phyloP scores from a whole-genome alignment of 2,113 vertebrate genomes.

The Vulpes lagopus region DNA sequence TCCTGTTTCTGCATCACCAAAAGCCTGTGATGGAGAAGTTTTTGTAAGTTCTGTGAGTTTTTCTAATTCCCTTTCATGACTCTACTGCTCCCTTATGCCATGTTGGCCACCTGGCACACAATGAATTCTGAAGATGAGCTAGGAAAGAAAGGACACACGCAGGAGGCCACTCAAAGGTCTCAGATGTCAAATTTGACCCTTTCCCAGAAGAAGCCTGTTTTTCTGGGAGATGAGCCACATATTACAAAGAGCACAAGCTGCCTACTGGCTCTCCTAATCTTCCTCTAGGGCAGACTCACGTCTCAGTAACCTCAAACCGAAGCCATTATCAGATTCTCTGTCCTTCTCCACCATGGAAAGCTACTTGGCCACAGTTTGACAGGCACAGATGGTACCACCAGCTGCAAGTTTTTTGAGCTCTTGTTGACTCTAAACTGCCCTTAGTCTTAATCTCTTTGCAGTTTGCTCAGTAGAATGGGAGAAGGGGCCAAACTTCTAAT shows the following conservation, averaged over 20 bases:
- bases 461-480: constrained; percentile 50
- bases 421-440: constrained; percentile 70
- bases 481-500: constrained; percentile 29
- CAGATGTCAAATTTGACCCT: constrained; percentile 60
- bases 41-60: background rate
- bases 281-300: constrained; percentile 44
- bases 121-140: constrained; percentile 14
- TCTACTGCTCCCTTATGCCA: constrained; percentile 49
- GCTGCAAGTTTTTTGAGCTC: constrained; percentile 73
- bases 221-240: constrained; percentile 71
- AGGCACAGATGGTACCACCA: constrained; percentile 68
- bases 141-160: background rate
- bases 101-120: background rate
- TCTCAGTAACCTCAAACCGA: constrained; percentile 63
- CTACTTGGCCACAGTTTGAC: constrained; percentile 70
- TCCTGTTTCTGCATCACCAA: background rate
- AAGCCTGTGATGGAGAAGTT: background rate
- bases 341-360: constrained; percentile 63
- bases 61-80: constrained; percentile 50
- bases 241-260: constrained; percentile 44
- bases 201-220: constrained; percentile 70
- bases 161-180: background rate
- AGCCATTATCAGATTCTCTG: constrained; percentile 54
- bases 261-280: constrained; percentile 12
- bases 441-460: constrained; percentile 71